These are phyloP conservation scores for Anthopleura xanthogrammica DNA, from an alignment of 92 coral and sea anemone species.

Conservation along the genomic window DNA sequence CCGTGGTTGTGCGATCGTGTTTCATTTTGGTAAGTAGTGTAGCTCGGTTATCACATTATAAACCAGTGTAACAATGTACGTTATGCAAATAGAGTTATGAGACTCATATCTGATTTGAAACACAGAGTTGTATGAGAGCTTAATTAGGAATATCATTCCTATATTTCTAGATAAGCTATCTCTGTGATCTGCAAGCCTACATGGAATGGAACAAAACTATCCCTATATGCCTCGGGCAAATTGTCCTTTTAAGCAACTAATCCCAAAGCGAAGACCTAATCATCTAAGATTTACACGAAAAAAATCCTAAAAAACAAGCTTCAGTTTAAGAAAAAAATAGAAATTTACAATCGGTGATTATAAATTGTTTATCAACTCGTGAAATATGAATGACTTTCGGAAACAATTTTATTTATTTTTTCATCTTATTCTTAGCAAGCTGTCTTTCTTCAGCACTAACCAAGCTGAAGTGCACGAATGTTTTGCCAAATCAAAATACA, in stretches of 20 bases:
- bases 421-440: not conserved
- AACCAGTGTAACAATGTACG: conserved; percentile 12
- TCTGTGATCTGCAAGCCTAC: conserved; percentile 10
- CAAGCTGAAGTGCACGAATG: not conserved
- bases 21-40: not conserved
- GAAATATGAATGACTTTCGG: not conserved
- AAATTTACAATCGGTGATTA: not conserved
- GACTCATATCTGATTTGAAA: conserved; percentile 35
- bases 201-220: conserved; percentile 12
- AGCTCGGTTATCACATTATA: not conserved
- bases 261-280: not conserved
- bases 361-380: not conserved
- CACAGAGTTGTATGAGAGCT: conserved; percentile 4
- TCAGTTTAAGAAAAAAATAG: not conserved
- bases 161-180: conserved; percentile 2
- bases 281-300: not conserved
- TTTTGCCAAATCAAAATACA: conserved; percentile 26
- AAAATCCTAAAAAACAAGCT: not conserved
- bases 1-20: not conserved
- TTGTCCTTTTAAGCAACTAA: conserved; percentile 6
- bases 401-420: not conserved
- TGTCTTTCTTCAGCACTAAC: not conserved
- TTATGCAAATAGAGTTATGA: conserved; percentile 35
- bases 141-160: conserved; percentile 28
- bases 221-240: not conserved